Percentiles rank a stretch among this genome's conserved stretches.
Evolutionary conservation across 2,888 invertebrate species (phyloP).

Genomic region (Drosophila imparisetae): DNA sequence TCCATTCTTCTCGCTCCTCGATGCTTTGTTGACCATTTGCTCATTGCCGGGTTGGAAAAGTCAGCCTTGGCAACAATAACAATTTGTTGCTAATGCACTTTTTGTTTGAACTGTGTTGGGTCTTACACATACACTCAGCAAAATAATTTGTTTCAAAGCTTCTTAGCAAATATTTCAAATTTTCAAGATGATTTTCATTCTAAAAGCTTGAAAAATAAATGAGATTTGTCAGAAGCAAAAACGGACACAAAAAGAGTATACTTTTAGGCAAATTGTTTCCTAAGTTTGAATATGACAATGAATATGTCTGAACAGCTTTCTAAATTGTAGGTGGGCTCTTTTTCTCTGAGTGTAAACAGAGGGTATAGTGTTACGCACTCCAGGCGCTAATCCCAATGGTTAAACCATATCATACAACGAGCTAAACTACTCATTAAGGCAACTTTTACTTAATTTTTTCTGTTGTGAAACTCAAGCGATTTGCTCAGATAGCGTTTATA

Average conservation of each 20-base stretch:
- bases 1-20: neutral
- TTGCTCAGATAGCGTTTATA: slow-evolving; percentile 23
- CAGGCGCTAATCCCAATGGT: slow-evolving; percentile 3
- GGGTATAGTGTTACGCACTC: slow-evolving; percentile 1
- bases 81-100: slow-evolving; percentile 76
- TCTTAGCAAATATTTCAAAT: no score
- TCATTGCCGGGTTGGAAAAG: slow-evolving; percentile 41
- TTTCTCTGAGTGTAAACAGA: neutral
- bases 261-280: neutral
- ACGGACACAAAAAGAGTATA: neutral
- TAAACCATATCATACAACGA: slow-evolving; percentile 21
- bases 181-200: neutral
- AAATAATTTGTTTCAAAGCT: neutral
- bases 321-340: neutral
- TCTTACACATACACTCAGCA: slow-evolving; percentile 13
- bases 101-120: slow-evolving; percentile 45
- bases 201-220: neutral
- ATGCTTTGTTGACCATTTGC: slow-evolving; percentile 33
- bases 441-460: slow-evolving; percentile 40
- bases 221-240: neutral
- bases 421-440: slow-evolving; percentile 67
- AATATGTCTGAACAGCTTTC: neutral
- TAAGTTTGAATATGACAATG: neutral
- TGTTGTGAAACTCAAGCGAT: slow-evolving; percentile 47
- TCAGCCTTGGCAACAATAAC: slow-evolving; percentile 66